Percentiles rank a stretch among this genome's conserved stretches.
Evolutionary conservation across 2,888 invertebrate species (phyloP).

Genomic region (Caenorhabditis virilis): DNA sequence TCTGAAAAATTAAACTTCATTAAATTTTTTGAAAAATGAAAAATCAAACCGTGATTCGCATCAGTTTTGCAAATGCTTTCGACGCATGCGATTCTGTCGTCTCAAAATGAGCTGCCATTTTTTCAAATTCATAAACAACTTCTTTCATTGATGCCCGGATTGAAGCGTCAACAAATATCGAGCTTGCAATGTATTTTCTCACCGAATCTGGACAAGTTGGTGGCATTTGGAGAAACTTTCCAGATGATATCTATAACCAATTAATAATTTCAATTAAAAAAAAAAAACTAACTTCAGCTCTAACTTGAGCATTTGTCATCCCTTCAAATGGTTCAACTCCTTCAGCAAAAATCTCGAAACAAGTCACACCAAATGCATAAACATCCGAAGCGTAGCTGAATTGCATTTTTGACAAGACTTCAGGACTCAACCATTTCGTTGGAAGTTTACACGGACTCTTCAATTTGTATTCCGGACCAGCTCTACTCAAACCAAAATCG

Average conservation of each 20-base stretch:
- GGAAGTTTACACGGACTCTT: constrained; percentile 32
- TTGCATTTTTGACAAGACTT: constrained; percentile 16
- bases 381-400: constrained; percentile 35
- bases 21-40: too few species aligned
- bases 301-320: constrained; percentile 19
- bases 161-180: constrained; percentile 13
- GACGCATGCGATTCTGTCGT: too few species aligned
- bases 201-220: constrained; percentile 20
- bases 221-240: constrained; percentile 22
- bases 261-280: background rate
- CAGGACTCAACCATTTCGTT: constrained; percentile 38
- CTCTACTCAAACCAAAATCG: constrained; percentile 40
- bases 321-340: constrained; percentile 32
- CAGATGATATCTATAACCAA: background rate
- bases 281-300: constrained; percentile 5
- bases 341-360: constrained; percentile 37
- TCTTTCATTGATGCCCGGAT: constrained; percentile 12
- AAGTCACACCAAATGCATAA: constrained; percentile 19
- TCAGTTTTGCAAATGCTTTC: too few species aligned
- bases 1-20: too few species aligned
- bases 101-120: too few species aligned
- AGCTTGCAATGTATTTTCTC: constrained; percentile 13
- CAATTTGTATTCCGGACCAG: constrained; percentile 19
- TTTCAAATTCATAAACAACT: constrained; percentile 11
- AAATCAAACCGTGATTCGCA: too few species aligned